phyloP scores from a whole-genome alignment of 2,113 vertebrate species.

The Stercorarius parasiticus region DNA sequence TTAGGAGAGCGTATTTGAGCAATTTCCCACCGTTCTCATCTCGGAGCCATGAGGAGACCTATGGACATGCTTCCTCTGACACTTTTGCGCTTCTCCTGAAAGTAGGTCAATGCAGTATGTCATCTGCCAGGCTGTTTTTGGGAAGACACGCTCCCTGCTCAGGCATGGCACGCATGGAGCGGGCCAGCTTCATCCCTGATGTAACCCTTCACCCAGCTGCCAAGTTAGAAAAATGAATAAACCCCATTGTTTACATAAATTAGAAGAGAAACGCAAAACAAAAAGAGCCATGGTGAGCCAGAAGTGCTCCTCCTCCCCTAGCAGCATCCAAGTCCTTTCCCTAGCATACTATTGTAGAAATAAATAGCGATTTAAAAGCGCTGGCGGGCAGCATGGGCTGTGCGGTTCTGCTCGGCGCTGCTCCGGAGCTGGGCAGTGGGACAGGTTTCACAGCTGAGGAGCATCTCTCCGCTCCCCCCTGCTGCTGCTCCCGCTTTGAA shows the following conservation, averaged over 20 bases:
- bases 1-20: rapidly evolving
- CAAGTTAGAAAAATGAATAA: not conserved
- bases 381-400: rapidly evolving
- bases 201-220: not conserved
- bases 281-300: not conserved
- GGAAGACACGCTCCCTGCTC: not conserved
- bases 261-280: not conserved
- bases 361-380: not conserved
- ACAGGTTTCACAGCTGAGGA: not conserved
- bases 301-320: not conserved
- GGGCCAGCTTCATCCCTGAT: not conserved
- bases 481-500: not conserved
- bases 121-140: constrained; percentile 20
- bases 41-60: not conserved
- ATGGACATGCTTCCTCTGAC: not conserved
- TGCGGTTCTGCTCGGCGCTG: not conserved
- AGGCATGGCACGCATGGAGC: not conserved
- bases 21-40: not conserved
- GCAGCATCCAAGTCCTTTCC: rapidly evolving
- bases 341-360: not conserved
- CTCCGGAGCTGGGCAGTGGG: not conserved
- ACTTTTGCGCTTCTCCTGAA: not conserved
- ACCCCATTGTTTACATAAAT: not conserved
- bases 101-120: constrained; percentile 49
- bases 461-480: not conserved